phyloP scores from a whole-genome alignment of 2,113 vertebrate genomes.

The Cnemophilus loriae region DNA sequence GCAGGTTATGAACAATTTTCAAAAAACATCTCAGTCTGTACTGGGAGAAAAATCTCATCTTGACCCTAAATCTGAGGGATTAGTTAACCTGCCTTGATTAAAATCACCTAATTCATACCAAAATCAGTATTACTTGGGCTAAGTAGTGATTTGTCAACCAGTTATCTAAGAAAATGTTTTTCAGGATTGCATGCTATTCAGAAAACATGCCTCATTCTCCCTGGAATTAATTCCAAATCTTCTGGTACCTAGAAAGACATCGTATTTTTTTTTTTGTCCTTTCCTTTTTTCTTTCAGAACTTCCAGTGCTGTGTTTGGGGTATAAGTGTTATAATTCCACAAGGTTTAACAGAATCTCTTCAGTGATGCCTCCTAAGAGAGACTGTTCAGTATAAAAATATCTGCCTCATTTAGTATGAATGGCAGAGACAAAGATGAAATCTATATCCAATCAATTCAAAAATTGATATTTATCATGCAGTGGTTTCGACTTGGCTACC shows the following conservation, averaged over 20 bases:
- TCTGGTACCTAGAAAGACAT: not conserved
- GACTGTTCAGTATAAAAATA: not conserved
- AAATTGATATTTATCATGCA: not conserved
- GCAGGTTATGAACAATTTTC: not conserved
- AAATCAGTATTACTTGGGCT: not conserved
- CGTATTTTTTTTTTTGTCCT: fast-evolving
- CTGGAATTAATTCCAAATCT: not conserved
- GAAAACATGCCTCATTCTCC: not conserved
- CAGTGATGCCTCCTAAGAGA: not conserved
- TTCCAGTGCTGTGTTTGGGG: not conserved
- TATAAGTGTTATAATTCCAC: not conserved
- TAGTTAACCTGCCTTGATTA: not conserved
- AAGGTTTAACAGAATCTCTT: not conserved
- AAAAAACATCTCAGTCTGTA: not conserved
- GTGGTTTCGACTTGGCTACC: not conserved
- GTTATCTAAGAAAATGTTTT: not conserved
- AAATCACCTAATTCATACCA: not conserved
- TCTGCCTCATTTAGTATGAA: not conserved
- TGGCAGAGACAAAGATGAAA: not conserved
- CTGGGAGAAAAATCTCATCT: not conserved
- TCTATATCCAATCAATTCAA: not conserved
- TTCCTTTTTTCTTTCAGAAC: not conserved
- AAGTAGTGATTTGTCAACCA: not conserved
- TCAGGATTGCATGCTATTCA: not conserved
- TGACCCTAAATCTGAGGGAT: not conserved